Conservation (phyloP, 2,113 vertebrate genomes). For the Chamaetylas fuelleborni region DNA sequence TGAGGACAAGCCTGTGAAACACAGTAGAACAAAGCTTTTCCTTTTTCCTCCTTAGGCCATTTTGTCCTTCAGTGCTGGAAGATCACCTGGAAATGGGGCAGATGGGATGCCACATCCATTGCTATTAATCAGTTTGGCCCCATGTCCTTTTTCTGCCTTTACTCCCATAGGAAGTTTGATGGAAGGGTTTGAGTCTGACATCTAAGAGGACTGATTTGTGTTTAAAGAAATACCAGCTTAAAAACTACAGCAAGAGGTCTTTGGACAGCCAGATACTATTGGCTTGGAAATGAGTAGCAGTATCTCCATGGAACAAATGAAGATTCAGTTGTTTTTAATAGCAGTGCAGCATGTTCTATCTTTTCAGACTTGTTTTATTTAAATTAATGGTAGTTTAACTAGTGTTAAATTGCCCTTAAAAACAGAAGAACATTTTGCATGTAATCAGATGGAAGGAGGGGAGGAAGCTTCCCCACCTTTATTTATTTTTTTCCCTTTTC, state of each 20-base stretch:
- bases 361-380: constrained; percentile 34
- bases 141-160: not conserved
- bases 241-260: not conserved
- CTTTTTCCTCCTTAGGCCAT: not conserved
- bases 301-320: not conserved
- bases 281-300: not conserved
- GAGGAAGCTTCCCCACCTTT: not conserved
- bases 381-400: constrained; percentile 31
- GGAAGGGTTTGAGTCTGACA: not conserved
- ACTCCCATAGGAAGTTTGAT: not conserved
- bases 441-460: not conserved
- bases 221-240: not conserved
- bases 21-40: not conserved
- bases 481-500: not conserved
- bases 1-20: not conserved
- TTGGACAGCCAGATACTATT: not conserved
- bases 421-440: not conserved
- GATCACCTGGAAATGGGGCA: not conserved
- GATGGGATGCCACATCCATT: not conserved
- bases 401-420: constrained; percentile 52
- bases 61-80: not conserved
- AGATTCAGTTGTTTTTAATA: constrained; percentile 31
- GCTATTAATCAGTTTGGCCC: not conserved
- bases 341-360: not conserved
- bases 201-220: not conserved